A percentile compares a stretch with the other conserved stretches of the same genome.
phyloP scores from a whole-genome alignment of 37 sponge, comb jelly and placozoan genomes.

The Dysidea cf. avara region DNA sequence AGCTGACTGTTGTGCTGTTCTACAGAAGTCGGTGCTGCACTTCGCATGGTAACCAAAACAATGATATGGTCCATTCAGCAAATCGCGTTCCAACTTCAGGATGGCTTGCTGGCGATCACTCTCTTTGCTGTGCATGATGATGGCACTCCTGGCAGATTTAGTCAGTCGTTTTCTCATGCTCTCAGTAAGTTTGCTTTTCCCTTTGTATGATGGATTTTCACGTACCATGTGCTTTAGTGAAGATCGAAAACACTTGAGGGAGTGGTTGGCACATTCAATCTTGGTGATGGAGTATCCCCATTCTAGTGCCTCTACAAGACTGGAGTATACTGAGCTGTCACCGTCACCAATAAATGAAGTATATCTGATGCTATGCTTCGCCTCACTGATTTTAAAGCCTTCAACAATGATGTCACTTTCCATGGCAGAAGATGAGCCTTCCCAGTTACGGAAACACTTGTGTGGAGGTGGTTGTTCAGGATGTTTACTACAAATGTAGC shows the following conservation, averaged over 20 bases:
- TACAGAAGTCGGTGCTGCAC: slow-evolving; percentile 45
- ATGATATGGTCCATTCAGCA: slow-evolving; percentile 44
- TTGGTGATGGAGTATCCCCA: slow-evolving; percentile 38
- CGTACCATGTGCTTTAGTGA: slow-evolving; percentile 25
- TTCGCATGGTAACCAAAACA: slow-evolving; percentile 38
- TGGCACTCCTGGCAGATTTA: no score
- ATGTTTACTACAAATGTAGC: no score
- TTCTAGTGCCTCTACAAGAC: slow-evolving; percentile 16
- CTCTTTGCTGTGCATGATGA: slow-evolving; percentile 38
- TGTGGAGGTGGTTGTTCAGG: no score
- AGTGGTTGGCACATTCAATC: slow-evolving; percentile 54
- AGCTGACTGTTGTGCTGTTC: no score
- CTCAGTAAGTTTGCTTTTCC: no score
- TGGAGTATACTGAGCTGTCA: slow-evolving; percentile 38
- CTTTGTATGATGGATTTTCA: slow-evolving; percentile 18
- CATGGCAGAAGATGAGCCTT: slow-evolving; percentile 30
- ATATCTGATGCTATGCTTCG: slow-evolving; percentile 39
- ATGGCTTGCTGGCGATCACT: background rate
- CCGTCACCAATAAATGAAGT: slow-evolving; percentile 35
- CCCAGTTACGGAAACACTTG: slow-evolving; percentile 32
- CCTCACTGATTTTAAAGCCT: slow-evolving; percentile 34
- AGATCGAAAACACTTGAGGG: slow-evolving; percentile 41
- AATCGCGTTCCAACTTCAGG: slow-evolving; percentile 14
- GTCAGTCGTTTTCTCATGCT: no score
- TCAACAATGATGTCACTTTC: slow-evolving; percentile 37